Base-by-base conservation (phyloP, 1,140 invertebrate species). In the Eubasilissa regina region DNA sequence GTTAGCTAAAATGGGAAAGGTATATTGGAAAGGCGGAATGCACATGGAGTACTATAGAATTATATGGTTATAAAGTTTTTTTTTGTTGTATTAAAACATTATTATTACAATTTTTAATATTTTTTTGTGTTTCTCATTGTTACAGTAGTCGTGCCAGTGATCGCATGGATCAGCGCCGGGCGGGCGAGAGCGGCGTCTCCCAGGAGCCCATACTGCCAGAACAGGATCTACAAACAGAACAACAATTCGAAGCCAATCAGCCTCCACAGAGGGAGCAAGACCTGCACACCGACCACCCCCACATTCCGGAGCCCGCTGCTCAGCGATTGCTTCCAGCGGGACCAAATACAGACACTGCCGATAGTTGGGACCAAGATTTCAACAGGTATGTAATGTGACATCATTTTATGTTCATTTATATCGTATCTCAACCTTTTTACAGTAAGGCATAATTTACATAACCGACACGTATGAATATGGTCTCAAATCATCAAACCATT, bases 141-240 rank as follows among this genome's bases (percentile, higher is more conserved):
- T 72, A 15, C 21, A 64, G 68, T 78, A 51, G 15, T 64, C 60
- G 47, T 48, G 66, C 48, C 35, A 12, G 55, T 53, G 58, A 68
- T 77, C 79, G 79, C 75, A 80, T 80, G 79, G 79, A 80, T 68
- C 64, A 76, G 55, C 75, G 45, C 56, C 43, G 66, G 68, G 74
- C 58, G n/a, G 79, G 58, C 11, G 68, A 73, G 12, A 78, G 66
- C 35, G 75, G 75, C 68, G 48, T 44, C 53, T 64, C 62, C 44
- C 79, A 64, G 43, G 19, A 25, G 68, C 75, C 68, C 68, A 47
- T 9, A 13, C 44, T 43, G 10, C 0, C 44, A 3, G 12, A 1
- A 25, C 1, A 35, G 6, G 25, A 6, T 3, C 25, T 48, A 12
- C 19, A 11, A 11, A 43, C 19, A 35, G 47, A 35, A 21, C 70